Conservation (phyloP, 2,113 vertebrate genomes). For the Nycticryphes semicollaris region DNA sequence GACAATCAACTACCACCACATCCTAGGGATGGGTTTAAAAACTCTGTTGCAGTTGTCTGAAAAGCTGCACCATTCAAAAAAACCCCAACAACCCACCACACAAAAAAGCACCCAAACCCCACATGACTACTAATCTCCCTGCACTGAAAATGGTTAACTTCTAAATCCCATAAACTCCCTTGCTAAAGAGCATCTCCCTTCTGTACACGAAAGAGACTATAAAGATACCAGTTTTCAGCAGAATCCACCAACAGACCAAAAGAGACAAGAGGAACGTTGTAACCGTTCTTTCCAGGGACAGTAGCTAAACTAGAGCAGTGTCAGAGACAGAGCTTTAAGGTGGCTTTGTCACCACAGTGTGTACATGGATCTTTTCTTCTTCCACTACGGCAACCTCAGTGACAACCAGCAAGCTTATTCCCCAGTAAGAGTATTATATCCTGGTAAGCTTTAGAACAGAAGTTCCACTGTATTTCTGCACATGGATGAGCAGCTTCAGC, state of each 20-base stretch:
- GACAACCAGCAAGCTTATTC: background rate
- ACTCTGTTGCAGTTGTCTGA: background rate
- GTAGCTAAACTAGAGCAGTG: background rate
- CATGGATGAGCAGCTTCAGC: background rate
- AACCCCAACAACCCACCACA: background rate
- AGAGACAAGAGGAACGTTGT: background rate
- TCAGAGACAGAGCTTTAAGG: background rate
- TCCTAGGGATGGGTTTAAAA: background rate
- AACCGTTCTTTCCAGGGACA: background rate
- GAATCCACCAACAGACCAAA: background rate
- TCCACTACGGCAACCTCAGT: background rate
- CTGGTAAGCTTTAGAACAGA: background rate
- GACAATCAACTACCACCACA: background rate
- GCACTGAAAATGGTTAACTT: background rate
- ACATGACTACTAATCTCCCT: background rate
- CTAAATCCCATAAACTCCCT: background rate
- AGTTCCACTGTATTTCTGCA: background rate
- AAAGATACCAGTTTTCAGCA: background rate
- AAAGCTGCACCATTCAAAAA: background rate
- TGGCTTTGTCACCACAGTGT: background rate
- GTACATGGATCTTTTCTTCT: background rate
- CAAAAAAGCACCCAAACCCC: background rate
- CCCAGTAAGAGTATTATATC: background rate
- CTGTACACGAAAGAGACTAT: background rate
- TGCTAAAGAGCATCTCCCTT: background rate